A percentile compares a stretch with the other conserved stretches of the same genome.
phyloP scores from a whole-genome alignment of 2,888 invertebrate genomes.

The Chouioia cunea region DNA sequence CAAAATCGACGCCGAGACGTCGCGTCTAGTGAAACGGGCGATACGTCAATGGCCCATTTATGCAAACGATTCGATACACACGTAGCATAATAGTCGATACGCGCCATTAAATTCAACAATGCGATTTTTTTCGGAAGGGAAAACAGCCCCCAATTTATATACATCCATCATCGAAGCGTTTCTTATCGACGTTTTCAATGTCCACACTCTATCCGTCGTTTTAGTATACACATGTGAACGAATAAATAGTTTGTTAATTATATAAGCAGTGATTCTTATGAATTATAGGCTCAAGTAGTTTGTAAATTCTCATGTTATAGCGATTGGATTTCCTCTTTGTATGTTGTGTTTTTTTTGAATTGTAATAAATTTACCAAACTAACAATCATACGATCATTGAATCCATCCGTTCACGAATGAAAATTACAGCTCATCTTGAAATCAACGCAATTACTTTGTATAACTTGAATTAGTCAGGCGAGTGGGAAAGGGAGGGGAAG shows the following conservation, averaged over 20 bases:
- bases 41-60: constrained; percentile 10
- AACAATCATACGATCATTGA: neutral
- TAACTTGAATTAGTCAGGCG: too few relatives aligned
- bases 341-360: too few relatives aligned
- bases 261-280: too few relatives aligned
- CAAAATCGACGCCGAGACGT: constrained; percentile 7
- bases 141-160: neutral
- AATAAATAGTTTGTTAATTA: too few relatives aligned
- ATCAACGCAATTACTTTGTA: constrained; percentile 3
- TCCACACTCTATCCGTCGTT: too few relatives aligned
- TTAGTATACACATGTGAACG: too few relatives aligned
- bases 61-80: constrained; percentile 5
- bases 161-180: constrained; percentile 9
- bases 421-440: neutral
- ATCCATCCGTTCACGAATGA: neutral
- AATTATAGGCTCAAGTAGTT: too few relatives aligned
- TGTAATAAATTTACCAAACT: too few relatives aligned
- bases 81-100: neutral
- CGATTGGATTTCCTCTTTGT: too few relatives aligned
- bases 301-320: too few relatives aligned
- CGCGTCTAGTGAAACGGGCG: constrained; percentile 1
- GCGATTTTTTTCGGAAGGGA: neutral
- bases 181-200: neutral
- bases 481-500: too few relatives aligned
- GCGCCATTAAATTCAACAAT: constrained; percentile 5